Evolutionary conservation across 2,888 invertebrate genomes (phyloP).

Genomic region (Octonoba sinensis): DNA sequence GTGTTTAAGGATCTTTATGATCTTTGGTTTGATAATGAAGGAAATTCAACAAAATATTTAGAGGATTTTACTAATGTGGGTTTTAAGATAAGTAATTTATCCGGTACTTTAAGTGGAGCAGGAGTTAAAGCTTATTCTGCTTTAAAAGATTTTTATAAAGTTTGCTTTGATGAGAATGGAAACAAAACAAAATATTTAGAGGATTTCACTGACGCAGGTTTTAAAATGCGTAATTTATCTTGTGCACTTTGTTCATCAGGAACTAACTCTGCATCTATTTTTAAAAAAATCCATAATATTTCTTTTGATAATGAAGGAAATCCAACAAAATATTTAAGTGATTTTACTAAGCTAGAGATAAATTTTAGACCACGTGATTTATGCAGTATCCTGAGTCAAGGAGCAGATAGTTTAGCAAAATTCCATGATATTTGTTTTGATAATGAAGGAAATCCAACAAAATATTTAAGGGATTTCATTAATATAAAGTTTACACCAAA

Average conservation of each 20-base stretch:
- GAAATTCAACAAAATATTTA: too few relatives aligned
- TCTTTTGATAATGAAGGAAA: conserved; percentile 17
- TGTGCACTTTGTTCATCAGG: conserved; percentile 8
- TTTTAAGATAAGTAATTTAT: background rate
- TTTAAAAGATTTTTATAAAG: conserved; percentile 10
- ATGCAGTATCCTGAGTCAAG: conserved; percentile 1
- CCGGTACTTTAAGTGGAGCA: conserved; percentile 8
- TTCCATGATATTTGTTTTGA: conserved; percentile 23
- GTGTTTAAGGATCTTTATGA: conserved; percentile 3
- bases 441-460: too few relatives aligned
- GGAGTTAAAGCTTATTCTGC: conserved; percentile 4
- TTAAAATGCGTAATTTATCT: conserved; percentile 19
- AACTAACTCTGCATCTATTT: conserved; percentile 4
- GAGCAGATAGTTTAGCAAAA: conserved; percentile 1
- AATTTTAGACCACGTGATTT: conserved; percentile 12
- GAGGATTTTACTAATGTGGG: background rate
- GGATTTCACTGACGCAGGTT: conserved; percentile 15
- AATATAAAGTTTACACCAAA: background rate
- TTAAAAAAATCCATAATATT: conserved; percentile 15
- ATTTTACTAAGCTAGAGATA: too few relatives aligned
- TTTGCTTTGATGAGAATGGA: background rate
- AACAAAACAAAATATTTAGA: conserved; percentile 29
- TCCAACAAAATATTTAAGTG: background rate
- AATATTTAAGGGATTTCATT: conserved; percentile 24
- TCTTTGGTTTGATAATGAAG: background rate